Evolutionary conservation across 2,888 invertebrate genomes (phyloP).

Genomic region (Phalangium opilio): DNA sequence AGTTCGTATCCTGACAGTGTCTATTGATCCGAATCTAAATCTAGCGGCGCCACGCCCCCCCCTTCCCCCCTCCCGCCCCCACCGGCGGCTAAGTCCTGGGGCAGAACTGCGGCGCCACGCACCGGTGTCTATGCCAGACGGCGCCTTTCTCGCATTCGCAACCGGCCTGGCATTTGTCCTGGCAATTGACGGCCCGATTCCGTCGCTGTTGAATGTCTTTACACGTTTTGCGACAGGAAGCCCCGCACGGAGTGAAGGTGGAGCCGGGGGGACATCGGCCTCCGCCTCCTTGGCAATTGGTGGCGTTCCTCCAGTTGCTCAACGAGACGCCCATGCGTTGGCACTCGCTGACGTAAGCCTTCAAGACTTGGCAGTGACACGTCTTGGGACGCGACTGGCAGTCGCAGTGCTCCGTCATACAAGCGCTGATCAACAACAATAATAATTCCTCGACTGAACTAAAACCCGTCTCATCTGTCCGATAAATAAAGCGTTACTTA

Average conservation of each 20-base stretch:
- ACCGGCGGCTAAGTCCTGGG: not conserved
- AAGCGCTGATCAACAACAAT: conserved; percentile 40
- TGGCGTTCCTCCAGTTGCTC: conserved; percentile 50
- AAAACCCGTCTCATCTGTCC: too few relatives aligned
- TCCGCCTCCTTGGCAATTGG: conserved; percentile 39
- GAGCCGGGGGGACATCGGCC: conserved; percentile 12
- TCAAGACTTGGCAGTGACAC: conserved; percentile 79
- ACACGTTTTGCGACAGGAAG: conserved; percentile 13
- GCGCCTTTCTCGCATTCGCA: conserved; percentile 15
- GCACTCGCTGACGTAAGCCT: conserved; percentile 78
- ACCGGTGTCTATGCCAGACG: conserved; percentile 12
- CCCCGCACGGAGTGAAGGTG: conserved; percentile 10
- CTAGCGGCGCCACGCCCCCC: too few relatives aligned
- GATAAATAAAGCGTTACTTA: too few relatives aligned
- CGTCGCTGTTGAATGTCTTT: conserved; percentile 8
- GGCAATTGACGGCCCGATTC: conserved; percentile 11
- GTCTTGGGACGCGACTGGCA: conserved; percentile 51
- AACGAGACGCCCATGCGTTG: conserved; percentile 63
- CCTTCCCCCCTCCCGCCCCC: too few relatives aligned
- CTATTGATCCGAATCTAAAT: too few relatives aligned
- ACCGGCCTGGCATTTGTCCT: conserved; percentile 10
- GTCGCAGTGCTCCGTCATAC: conserved; percentile 73
- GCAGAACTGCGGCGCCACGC: conserved; percentile 13
- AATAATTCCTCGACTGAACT: too few relatives aligned
- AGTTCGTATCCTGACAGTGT: too few relatives aligned